Base-by-base conservation (phyloP, 2,888 invertebrate species). In the Tetheella fluctuosa region DNA sequence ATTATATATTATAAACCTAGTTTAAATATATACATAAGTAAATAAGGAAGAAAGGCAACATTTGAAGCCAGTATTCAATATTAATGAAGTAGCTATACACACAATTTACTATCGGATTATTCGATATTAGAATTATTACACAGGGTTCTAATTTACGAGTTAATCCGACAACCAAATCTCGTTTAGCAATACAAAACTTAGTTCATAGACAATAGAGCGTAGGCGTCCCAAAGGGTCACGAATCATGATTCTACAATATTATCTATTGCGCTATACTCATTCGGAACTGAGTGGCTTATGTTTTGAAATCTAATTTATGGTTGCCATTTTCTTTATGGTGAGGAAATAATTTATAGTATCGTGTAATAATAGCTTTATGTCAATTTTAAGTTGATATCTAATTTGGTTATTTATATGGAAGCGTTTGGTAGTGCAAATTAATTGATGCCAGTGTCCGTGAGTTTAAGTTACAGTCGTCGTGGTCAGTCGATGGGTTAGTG, bases 201-300 rank as follows among this genome's bases (percentile, higher is more conserved):
- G 59, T 59, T 62, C 42, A 30, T 58, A 70, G 65, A 83, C 80
- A 83, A 81, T 79, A 64, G 73, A 59, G 65, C 65, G 84, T 84
- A 73, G 84, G 84, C 80, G 83, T 75, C 71, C 67, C 52, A 63
- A 37, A 66, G 76, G 80, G 84, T 82, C 81, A 79, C 79, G 79
- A 79, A 20, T 48, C 48, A 48, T 10, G 42, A 17, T 39, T n/a
- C 39, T 39, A 39, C 48, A 20, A 10, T 78, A 68, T 73, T 79
- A n/a, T n/a, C n/a, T n/a, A 77, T 81, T 58, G 70, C 69, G 59
- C 61, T 67, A 70, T 62, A 62, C 62, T 67, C 63, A 65, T 61
- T 57, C 62, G 59, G 61, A 61, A 58, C 61, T 58, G 25, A 64
- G 57, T 64, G 55, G 62, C 69, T 75, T 64, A 65, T 77, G 48